Evolutionary conservation across 2,888 invertebrate species (phyloP).

Genomic region (Strigamia maritima): DNA sequence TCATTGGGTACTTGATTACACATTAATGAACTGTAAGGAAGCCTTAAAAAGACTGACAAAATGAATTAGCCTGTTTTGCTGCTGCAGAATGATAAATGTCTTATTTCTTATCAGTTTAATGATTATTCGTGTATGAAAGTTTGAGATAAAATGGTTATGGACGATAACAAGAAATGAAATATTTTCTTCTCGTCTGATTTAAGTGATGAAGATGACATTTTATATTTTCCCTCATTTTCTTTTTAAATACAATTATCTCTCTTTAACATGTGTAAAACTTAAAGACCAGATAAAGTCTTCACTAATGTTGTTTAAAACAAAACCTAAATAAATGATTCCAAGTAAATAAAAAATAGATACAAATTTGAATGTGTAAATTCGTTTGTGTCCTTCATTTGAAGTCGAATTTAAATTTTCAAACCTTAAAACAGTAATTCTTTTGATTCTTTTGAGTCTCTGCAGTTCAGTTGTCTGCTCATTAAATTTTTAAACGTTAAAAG

Average conservation of each 20-base stretch:
- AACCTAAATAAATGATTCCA: too few species aligned
- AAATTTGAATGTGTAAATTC: too few species aligned
- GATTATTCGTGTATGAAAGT: slow-evolving; percentile 7
- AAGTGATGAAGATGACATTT: background rate
- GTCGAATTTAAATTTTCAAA: too few species aligned
- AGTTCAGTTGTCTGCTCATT: background rate
- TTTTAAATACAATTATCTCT: background rate
- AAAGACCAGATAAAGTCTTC: too few species aligned
- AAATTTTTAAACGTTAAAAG: background rate
- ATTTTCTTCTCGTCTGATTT: background rate
- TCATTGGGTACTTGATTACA: background rate
- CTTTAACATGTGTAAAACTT: background rate
- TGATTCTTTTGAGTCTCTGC: too few species aligned
- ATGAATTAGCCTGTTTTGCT: slow-evolving; percentile 6
- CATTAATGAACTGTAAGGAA: background rate
- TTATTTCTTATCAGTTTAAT: slow-evolving; percentile 1
- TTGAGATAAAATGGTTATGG: background rate
- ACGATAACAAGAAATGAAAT: background rate
- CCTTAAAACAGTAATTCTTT: too few species aligned
- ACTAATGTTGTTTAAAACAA: too few species aligned
- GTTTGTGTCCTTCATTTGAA: too few species aligned
- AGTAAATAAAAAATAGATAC: too few species aligned
- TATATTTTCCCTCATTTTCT: background rate
- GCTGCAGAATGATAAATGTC: slow-evolving; percentile 4
- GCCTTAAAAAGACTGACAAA: background rate